Evolutionary conservation across 2,113 vertebrate species (phyloP).

Genomic region (Trogon surrucura): DNA sequence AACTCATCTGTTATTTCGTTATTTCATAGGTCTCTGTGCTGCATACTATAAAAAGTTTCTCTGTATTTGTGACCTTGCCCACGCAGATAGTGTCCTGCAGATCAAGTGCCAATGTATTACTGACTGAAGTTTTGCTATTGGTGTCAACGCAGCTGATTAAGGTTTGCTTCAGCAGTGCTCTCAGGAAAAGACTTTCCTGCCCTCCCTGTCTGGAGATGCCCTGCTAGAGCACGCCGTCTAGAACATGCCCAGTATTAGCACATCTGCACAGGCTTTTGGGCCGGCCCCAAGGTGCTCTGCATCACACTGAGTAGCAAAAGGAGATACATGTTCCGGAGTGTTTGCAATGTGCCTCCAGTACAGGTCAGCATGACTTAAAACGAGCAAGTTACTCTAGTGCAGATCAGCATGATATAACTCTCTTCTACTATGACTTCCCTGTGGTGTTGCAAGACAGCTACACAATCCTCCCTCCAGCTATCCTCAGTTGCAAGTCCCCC

Average conservation of each 20-base stretch:
- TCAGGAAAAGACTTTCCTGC: not conserved
- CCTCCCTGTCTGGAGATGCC: not conserved
- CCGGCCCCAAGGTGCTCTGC: not conserved
- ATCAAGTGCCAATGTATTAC: not conserved
- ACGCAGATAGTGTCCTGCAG: not conserved
- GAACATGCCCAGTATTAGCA: not conserved
- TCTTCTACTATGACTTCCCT: not conserved
- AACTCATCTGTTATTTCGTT: not conserved
- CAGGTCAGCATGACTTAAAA: not conserved
- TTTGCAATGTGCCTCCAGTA: not conserved
- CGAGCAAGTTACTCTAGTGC: not conserved
- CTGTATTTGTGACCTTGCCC: not conserved
- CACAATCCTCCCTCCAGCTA: not conserved
- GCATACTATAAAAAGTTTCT: not conserved
- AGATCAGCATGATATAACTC: not conserved
- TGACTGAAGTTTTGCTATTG: not conserved
- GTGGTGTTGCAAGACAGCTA: not conserved
- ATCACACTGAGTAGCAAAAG: not conserved
- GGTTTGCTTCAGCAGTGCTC: not conserved
- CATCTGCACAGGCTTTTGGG: not conserved
- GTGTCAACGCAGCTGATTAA: not conserved
- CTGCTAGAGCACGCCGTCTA: not conserved
- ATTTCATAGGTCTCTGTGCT: not conserved
- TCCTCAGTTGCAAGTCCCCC: not conserved
- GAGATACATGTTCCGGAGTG: not conserved